phyloP scores from a whole-genome alignment of 1,140 invertebrate species.

The Brachionus rotundiformis region DNA sequence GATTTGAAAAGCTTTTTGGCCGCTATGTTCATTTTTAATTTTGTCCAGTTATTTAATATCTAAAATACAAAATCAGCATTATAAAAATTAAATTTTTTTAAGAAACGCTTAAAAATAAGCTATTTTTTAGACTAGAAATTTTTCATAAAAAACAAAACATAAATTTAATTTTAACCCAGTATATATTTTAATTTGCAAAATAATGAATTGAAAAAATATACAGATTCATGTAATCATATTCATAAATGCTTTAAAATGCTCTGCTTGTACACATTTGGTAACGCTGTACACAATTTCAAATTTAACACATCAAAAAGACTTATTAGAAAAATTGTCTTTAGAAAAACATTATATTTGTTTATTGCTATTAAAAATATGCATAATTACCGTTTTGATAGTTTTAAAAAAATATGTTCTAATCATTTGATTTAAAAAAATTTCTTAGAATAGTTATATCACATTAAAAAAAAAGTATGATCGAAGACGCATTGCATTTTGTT shows the following conservation, averaged over 20 bases:
- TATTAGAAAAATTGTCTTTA: neutral
- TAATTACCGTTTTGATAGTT: neutral
- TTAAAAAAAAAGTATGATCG: neutral
- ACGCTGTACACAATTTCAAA: neutral
- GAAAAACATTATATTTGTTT: neutral
- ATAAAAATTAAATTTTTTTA: neutral
- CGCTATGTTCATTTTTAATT: conserved; percentile 30
- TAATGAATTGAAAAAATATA: neutral
- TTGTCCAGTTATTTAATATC: neutral
- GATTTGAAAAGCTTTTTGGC: conserved; percentile 42
- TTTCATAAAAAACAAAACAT: conserved; percentile 29
- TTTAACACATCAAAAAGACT: neutral
- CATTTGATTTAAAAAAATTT: neutral
- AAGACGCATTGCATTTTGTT: neutral
- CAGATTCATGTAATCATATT: neutral
- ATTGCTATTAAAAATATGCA: neutral
- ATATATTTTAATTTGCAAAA: neutral
- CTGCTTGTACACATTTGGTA: neutral
- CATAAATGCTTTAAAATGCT: neutral
- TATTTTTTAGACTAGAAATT: conserved; percentile 32
- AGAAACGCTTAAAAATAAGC: conserved; percentile 20
- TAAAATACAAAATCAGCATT: neutral
- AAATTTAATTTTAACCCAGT: conserved; percentile 10
- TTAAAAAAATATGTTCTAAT: neutral
- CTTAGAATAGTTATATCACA: neutral